A percentile compares a stretch with the other conserved stretches of the same genome.
Evolutionary conservation across 2,113 vertebrate genomes (phyloP).

Genomic region (Xenotilapia caudafasciata): DNA sequence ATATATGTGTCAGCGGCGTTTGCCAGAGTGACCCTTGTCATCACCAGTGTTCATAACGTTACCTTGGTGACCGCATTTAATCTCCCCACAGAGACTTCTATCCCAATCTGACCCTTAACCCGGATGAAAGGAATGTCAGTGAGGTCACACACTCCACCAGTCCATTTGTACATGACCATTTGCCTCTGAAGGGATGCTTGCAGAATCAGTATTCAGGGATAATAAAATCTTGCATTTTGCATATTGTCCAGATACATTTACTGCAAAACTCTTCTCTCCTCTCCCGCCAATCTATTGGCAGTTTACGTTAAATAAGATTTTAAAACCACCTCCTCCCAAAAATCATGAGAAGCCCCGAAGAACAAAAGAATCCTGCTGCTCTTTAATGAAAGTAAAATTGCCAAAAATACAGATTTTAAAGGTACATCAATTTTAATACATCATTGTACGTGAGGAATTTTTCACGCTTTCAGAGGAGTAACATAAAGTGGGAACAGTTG

Average conservation of each 20-base stretch:
- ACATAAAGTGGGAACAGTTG: background rate
- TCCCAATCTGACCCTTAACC: constrained; percentile 49
- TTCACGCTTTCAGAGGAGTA: background rate
- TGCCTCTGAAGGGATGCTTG: background rate
- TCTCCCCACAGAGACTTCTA: constrained; percentile 39
- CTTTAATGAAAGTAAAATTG: background rate
- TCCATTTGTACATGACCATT: background rate
- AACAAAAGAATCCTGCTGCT: background rate
- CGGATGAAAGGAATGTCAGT: constrained; percentile 25
- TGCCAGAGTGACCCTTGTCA: background rate
- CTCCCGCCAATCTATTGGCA: background rate
- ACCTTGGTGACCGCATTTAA: constrained; percentile 49
- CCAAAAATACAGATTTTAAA: background rate
- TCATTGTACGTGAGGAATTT: background rate
- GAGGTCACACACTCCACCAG: constrained; percentile 20
- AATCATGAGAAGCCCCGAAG: background rate
- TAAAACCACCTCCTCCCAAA: background rate
- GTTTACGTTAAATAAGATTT: background rate
- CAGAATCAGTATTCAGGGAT: background rate
- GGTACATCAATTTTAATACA: background rate
- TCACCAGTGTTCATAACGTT: constrained; percentile 7
- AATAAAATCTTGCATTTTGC: background rate
- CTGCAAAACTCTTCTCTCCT: background rate
- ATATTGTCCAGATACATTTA: background rate
- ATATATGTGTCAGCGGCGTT: background rate